phyloP scores from a whole-genome alignment of 2,797 vertebrate genomes.

The Liparis tanakae region DNA sequence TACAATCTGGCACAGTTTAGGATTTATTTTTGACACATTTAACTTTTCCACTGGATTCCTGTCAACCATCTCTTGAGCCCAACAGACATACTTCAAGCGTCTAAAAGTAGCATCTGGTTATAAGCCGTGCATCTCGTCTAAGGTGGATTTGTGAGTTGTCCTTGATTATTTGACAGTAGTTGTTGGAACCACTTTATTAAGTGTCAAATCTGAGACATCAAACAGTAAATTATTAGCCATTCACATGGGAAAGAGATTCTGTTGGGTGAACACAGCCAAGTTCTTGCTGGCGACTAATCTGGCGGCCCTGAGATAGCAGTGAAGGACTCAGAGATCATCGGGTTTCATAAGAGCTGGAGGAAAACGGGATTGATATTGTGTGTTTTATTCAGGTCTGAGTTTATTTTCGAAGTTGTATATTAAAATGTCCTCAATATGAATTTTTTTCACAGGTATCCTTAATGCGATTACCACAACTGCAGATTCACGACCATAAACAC shows the following conservation, averaged over 20 bases:
- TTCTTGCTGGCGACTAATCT: conserved; percentile 42
- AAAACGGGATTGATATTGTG: conserved; percentile 48
- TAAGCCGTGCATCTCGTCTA: conserved; percentile 32
- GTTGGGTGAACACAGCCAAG: conserved; percentile 33
- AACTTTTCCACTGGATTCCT: conserved; percentile 63
- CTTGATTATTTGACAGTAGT: conserved; percentile 51
- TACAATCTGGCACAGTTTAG: conserved; percentile 53
- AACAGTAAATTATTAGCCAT: conserved; percentile 44
- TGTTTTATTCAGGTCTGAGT: conserved; percentile 44
- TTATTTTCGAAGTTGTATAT: conserved; percentile 48
- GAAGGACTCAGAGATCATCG: conserved; percentile 42
- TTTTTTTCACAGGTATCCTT: conserved; percentile 43
- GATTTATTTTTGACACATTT: conserved; percentile 63
- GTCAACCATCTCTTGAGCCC: conserved; percentile 47
- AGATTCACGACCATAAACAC: conserved; percentile 57
- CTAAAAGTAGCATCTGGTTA: conserved; percentile 64
- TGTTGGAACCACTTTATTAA: conserved; percentile 41
- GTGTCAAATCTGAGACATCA: conserved; percentile 42
- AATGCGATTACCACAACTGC: conserved; percentile 50
- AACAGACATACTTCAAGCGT: conserved; percentile 37
- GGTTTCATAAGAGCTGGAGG: conserved; percentile 44
- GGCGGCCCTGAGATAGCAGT: conserved; percentile 42
- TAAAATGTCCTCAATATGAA: conserved; percentile 36
- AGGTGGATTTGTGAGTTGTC: conserved; percentile 45
- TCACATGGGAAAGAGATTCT: conserved; percentile 56